Conservation (phyloP, 2,113 vertebrate genomes). For the Oncorhynchus kisutch region DNA sequence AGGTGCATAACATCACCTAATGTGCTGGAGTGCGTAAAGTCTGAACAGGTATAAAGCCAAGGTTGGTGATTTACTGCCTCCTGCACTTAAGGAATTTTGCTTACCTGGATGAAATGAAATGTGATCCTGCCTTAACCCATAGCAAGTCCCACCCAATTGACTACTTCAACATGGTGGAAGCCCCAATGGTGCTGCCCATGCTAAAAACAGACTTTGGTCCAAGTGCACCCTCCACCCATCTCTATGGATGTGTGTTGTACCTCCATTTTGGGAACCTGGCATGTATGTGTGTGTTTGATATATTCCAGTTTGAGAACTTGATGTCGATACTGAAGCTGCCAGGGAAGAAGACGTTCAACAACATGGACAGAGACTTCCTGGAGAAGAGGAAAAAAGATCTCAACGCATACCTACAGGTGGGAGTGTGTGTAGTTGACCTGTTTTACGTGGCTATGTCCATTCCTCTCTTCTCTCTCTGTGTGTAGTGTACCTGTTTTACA, state of each 20-base stretch:
- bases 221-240: not conserved
- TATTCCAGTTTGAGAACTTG: constrained; percentile 90
- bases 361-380: constrained; percentile 98
- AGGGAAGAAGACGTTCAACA: constrained; percentile 99
- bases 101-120: too few species aligned
- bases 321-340: constrained; percentile 89
- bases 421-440: not conserved
- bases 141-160: too few species aligned
- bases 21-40: too few species aligned
- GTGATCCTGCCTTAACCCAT: too few species aligned
- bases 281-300: constrained; percentile 1
- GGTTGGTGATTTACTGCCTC: too few species aligned
- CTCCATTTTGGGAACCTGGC: not conserved
- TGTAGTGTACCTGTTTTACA: too few species aligned
- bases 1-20: too few species aligned
- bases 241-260: not conserved
- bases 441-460: not conserved
- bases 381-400: constrained; percentile 98
- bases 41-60: too few species aligned
- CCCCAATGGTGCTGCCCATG: too few species aligned
- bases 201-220: too few species aligned
- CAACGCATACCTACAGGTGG: constrained; percentile 91
- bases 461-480: not conserved
- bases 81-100: too few species aligned
- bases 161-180: too few species aligned